Percentiles rank a stretch among this genome's conserved stretches.
phyloP scores from a whole-genome alignment of 2,113 vertebrate genomes.

The Periophthalmus modestus region DNA sequence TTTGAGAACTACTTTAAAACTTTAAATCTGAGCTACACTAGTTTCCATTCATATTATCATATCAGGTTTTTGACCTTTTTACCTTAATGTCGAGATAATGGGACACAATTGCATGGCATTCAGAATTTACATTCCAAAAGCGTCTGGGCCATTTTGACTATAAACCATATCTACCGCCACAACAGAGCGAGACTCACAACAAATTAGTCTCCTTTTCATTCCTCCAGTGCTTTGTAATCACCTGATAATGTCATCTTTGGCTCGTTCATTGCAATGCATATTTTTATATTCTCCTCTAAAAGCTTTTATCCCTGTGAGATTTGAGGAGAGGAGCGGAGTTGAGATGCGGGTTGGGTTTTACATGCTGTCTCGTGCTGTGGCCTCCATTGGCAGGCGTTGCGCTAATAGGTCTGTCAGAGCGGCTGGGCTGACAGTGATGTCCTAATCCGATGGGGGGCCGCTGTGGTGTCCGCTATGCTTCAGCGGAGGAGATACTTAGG shows the following conservation, averaged over 20 bases:
- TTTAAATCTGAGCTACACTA: background rate
- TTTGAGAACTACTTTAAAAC: background rate
- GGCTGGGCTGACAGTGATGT: slow-evolving; percentile 54
- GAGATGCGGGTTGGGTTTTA: slow-evolving; percentile 24
- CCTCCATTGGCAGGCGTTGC: slow-evolving; percentile 42
- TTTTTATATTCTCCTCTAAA: slow-evolving; percentile 20
- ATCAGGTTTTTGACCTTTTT: slow-evolving; percentile 12
- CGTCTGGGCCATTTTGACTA: background rate
- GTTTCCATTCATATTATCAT: background rate
- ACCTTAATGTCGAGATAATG: background rate
- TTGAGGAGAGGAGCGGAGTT: slow-evolving; percentile 11
- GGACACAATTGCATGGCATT: background rate
- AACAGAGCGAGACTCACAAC: background rate
- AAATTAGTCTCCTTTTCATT: background rate
- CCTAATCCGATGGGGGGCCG: slow-evolving; percentile 56
- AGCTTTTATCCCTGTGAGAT: background rate
- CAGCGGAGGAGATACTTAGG: slow-evolving; percentile 58
- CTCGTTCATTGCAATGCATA: slow-evolving; percentile 13
- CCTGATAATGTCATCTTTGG: slow-evolving; percentile 26
- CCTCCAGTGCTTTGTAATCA: slow-evolving; percentile 5
- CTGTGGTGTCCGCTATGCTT: slow-evolving; percentile 58
- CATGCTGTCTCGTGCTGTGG: slow-evolving; percentile 36
- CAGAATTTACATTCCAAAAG: slow-evolving; percentile 1
- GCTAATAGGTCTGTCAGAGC: slow-evolving; percentile 58
- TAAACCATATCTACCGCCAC: background rate